Evolutionary conservation across 2,888 invertebrate genomes (phyloP).

Genomic region (Plagodis pulveraria): DNA sequence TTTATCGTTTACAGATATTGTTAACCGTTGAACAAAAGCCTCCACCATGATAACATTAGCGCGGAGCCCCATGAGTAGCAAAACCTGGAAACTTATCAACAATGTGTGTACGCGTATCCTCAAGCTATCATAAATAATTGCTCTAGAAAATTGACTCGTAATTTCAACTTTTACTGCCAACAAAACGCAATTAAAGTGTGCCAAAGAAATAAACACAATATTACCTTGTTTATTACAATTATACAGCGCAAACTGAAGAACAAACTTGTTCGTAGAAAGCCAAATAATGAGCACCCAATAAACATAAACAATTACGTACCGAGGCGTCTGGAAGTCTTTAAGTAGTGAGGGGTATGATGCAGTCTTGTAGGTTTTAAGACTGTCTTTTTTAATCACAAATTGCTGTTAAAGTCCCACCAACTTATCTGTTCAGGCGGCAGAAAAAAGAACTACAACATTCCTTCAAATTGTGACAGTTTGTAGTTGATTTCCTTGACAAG

Average conservation of each 20-base stretch:
- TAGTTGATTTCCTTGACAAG: no score
- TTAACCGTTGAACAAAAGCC: no score
- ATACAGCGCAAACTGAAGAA: conserved; percentile 55
- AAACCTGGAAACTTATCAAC: no score
- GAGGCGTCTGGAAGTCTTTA: conserved; percentile 58
- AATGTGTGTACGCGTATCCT: no score
- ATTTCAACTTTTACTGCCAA: conserved; percentile 30
- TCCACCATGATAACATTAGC: no score
- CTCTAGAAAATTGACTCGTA: conserved; percentile 24
- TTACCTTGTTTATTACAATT: conserved; percentile 57
- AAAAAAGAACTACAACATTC: no score
- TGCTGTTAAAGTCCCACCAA: no score
- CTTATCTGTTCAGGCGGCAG: no score
- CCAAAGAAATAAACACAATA: conserved; percentile 45
- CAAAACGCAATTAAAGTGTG: conserved; percentile 39
- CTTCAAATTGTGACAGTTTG: no score
- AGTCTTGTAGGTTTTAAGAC: conserved; percentile 1
- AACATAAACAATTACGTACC: conserved; percentile 71
- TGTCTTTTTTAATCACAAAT: no score
- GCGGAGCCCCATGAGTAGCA: no score
- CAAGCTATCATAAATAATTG: neutral
- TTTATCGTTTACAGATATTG: no score
- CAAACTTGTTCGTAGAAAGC: conserved; percentile 65
- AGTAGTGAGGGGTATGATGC: conserved; percentile 44
- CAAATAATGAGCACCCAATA: conserved; percentile 74